Conservation (phyloP, 2,888 invertebrate species). For the Archips xylosteana region DNA sequence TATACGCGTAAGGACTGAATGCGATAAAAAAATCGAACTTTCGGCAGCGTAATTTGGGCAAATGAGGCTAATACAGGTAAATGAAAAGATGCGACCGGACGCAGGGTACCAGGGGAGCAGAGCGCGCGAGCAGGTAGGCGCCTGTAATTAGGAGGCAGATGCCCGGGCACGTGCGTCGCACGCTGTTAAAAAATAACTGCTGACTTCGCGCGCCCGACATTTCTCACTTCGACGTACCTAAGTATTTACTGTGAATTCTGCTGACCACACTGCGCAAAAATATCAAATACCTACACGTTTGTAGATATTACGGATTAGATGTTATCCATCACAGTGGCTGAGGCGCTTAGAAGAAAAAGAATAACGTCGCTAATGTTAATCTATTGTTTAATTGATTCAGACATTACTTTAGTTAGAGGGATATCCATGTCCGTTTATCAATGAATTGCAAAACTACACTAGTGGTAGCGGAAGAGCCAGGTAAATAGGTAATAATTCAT, state of each 20-base stretch:
- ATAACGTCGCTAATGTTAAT: too few species aligned
- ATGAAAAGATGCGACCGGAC: conserved; percentile 31
- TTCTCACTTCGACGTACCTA: background rate
- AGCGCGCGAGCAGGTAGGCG: conserved; percentile 54
- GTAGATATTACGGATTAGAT: background rate
- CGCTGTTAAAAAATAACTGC: conserved; percentile 37
- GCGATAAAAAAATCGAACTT: background rate
- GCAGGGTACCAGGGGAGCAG: conserved; percentile 50
- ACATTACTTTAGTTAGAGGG: too few species aligned
- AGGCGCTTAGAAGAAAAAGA: too few species aligned
- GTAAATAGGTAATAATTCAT: too few species aligned
- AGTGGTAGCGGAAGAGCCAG: too few species aligned
- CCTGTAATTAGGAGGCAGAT: conserved; percentile 69
- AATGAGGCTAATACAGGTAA: conserved; percentile 1
- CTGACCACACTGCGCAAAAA: conserved; percentile 2
- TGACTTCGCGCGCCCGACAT: conserved; percentile 2
- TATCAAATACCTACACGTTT: background rate
- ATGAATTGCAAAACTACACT: too few species aligned
- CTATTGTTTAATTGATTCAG: too few species aligned
- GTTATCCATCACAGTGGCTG: background rate
- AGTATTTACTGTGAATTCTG: conserved; percentile 8
- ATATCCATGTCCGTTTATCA: too few species aligned
- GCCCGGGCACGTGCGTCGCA: conserved; percentile 67
- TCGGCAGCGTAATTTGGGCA: background rate
- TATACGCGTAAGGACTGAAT: too few species aligned